These are phyloP conservation scores for Hirudo medicinalis DNA, from an alignment of 1,140 invertebrate species.

Conservation along the genomic window DNA sequence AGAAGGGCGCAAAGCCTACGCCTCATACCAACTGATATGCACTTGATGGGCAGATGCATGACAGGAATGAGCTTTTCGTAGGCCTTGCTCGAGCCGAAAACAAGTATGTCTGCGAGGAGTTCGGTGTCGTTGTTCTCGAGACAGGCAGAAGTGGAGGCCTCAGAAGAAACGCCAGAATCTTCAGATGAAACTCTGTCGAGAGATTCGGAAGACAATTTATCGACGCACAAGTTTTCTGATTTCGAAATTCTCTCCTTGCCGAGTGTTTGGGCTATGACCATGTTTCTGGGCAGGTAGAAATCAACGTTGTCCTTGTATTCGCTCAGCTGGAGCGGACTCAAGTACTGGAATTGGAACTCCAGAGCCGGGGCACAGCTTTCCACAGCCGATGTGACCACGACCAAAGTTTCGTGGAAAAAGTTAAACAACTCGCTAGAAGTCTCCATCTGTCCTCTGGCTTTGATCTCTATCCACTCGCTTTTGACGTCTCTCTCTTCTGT, in stretches of 20 bases:
- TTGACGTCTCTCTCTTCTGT: neutral
- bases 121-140: neutral
- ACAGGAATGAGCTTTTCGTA: conserved; percentile 39
- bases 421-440: conserved; percentile 46
- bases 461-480: conserved; percentile 46
- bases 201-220: conserved; percentile 43
- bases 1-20: conserved; percentile 48
- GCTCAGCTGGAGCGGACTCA: conserved; percentile 48
- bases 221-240: conserved; percentile 48
- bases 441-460: conserved; percentile 53
- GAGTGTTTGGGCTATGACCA: conserved; percentile 49
- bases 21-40: conserved; percentile 44
- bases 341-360: conserved; percentile 50
- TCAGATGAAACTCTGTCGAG: neutral
- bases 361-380: conserved; percentile 55
- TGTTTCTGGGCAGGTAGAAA: conserved; percentile 49
- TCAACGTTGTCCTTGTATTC: conserved; percentile 48
- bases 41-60: conserved; percentile 44
- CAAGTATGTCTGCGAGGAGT: conserved; percentile 49
- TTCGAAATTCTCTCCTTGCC: conserved; percentile 27
- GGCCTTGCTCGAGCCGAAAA: conserved; percentile 50
- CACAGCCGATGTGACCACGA: conserved; percentile 54
- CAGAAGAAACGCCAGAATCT: neutral
- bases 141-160: neutral
- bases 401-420: conserved; percentile 59